A percentile compares a stretch with the other conserved stretches of the same genome.
These are phyloP conservation scores for Drosophila melanosoma DNA, from an alignment of 2,888 invertebrate genomes.

Conservation along the genomic window DNA sequence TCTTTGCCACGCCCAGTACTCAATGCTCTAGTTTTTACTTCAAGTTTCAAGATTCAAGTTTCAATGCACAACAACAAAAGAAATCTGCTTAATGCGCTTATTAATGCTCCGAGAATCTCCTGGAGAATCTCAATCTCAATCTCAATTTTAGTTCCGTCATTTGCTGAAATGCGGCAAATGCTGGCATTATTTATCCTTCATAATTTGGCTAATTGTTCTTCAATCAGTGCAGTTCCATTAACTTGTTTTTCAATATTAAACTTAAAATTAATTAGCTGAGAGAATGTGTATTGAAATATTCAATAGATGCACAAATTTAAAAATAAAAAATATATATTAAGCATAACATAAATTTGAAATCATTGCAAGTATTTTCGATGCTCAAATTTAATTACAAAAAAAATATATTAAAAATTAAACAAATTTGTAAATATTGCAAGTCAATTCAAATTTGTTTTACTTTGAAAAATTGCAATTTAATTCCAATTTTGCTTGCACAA, in stretches of 20 bases:
- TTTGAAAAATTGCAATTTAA: no score
- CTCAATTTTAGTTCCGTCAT: neutral
- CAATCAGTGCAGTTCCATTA: conserved; percentile 21
- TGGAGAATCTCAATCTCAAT: no score
- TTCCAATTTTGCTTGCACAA: no score
- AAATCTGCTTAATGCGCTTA: neutral
- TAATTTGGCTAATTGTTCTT: conserved; percentile 48
- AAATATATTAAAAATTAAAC: no score
- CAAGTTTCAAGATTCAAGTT: neutral
- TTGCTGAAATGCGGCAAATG: neutral
- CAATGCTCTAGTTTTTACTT: neutral
- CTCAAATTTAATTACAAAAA: no score
- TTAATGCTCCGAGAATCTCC: conserved; percentile 6
- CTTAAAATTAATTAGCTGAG: neutral
- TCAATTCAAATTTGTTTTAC: no score
- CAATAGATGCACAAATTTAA: neutral
- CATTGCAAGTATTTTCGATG: no score
- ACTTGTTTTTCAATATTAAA: neutral
- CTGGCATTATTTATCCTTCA: conserved; percentile 45
- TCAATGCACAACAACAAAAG: no score
- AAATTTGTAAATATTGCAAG: no score
- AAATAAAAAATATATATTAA: neutral
- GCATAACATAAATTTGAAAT: neutral
- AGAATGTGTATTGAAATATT: neutral
- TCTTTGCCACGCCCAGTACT: conserved; percentile 1